Evolutionary conservation across 2,113 vertebrate species (phyloP).

Genomic region (Pseudopodoces humilis): DNA sequence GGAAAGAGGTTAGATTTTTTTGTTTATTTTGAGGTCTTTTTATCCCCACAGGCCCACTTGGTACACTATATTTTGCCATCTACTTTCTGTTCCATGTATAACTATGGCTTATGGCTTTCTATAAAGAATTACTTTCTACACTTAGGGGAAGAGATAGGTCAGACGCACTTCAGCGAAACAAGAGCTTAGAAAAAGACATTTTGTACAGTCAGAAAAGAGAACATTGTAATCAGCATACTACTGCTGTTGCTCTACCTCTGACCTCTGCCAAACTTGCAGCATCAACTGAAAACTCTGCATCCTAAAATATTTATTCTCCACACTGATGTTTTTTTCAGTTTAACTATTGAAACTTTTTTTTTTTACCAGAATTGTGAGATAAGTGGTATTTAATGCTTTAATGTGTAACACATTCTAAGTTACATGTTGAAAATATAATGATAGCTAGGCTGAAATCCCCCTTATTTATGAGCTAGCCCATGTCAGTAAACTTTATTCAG

Average conservation of each 20-base stretch:
- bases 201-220: not conserved
- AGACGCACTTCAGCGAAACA: not conserved
- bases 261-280: not conserved
- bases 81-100: not conserved
- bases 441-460: not conserved
- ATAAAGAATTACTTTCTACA: not conserved
- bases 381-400: not conserved
- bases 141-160: not conserved
- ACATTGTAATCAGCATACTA: not conserved
- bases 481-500: not conserved
- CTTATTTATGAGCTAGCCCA: not conserved
- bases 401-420: not conserved
- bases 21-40: not conserved
- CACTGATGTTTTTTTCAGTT: rapidly evolving
- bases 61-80: not conserved
- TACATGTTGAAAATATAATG: not conserved
- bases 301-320: not conserved
- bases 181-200: not conserved
- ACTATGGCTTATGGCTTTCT: not conserved
- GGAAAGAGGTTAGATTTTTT: not conserved
- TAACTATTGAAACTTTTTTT: not conserved
- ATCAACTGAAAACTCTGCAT: not conserved
- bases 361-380: not conserved
- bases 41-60: not conserved
- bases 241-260: not conserved